These are phyloP conservation scores for Argyra leucocephala DNA, from an alignment of 2,888 invertebrate genomes.

Conservation along the genomic window DNA sequence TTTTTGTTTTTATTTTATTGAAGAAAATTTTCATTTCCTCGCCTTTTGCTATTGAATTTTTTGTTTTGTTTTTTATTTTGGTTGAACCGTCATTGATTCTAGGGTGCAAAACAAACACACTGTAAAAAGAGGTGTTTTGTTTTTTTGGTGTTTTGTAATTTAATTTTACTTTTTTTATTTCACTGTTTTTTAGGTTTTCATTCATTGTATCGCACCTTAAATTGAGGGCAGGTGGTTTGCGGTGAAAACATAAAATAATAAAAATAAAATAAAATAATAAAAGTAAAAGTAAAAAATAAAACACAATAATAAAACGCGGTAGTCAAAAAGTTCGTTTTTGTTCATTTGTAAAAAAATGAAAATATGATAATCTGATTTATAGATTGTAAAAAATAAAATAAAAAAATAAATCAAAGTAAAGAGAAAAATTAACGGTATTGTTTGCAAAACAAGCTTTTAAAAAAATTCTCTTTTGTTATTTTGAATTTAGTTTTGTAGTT, in stretches of 20 bases:
- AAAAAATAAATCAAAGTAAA: not conserved
- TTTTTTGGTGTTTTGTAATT: no score
- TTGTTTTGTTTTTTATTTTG: no score
- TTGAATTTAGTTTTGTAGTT: no score
- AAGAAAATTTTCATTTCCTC: not conserved
- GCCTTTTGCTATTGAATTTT: not conserved
- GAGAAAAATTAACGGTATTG: not conserved
- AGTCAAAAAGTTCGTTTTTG: not conserved
- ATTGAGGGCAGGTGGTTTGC: conserved; percentile 11
- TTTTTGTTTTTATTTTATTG: not conserved
- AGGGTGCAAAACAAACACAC: conserved; percentile 2
- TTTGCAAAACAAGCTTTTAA: not conserved
- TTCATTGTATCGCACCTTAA: conserved; percentile 8
- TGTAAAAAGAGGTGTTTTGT: not conserved
- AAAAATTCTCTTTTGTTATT: no score
- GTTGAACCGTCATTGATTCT: not conserved
- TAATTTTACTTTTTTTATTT: not conserved
- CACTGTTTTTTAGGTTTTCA: not conserved
- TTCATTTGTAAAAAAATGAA: not conserved
- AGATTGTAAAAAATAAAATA: not conserved
- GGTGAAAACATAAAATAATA: not conserved
- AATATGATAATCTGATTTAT: not conserved
- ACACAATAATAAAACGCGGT: not conserved
- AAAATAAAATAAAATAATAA: not conserved
- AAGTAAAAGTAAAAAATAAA: not conserved